Conservation (phyloP, 1,140 invertebrate genomes). For the Hyles vespertilio region DNA sequence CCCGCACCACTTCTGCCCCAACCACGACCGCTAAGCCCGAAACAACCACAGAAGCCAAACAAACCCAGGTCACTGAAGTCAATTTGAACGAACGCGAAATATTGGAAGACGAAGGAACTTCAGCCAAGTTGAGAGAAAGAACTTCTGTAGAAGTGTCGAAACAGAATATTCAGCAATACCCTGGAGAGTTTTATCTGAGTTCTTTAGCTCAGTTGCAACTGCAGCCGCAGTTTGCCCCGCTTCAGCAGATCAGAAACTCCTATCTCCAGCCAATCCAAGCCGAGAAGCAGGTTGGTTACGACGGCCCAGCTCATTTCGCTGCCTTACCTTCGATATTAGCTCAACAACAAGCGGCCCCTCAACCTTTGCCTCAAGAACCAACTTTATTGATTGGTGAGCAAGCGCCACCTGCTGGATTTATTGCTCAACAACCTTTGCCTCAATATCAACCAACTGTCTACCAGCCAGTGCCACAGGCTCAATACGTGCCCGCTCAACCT, state of each 20-base stretch:
- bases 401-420: slow-evolving; percentile 7
- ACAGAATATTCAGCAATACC: slow-evolving; percentile 60
- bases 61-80: slow-evolving; percentile 40
- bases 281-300: slow-evolving; percentile 40
- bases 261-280: slow-evolving; percentile 37
- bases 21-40: slow-evolving; percentile 19
- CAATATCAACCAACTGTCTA: slow-evolving; percentile 21
- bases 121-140: slow-evolving; percentile 30
- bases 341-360: slow-evolving; percentile 41
- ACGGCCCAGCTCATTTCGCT: slow-evolving; percentile 54
- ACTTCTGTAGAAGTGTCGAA: slow-evolving; percentile 57
- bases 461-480: slow-evolving; percentile 19
- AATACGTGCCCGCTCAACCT: slow-evolving; percentile 3
- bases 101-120: slow-evolving; percentile 34
- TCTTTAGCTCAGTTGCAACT: slow-evolving; percentile 52
- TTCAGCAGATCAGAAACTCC: slow-evolving; percentile 46
- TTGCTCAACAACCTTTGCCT: slow-evolving; percentile 15
- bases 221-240: slow-evolving; percentile 46
- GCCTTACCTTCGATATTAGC: slow-evolving; percentile 58
- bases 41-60: slow-evolving; percentile 34
- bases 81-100: slow-evolving; percentile 52
- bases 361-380: slow-evolving; percentile 38
- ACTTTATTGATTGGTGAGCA: slow-evolving; percentile 36
- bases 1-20: slow-evolving; percentile 26
- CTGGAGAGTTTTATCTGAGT: slow-evolving; percentile 53